Conservation (phyloP, 2,113 vertebrate genomes). For the Urocitellus parryii region DNA sequence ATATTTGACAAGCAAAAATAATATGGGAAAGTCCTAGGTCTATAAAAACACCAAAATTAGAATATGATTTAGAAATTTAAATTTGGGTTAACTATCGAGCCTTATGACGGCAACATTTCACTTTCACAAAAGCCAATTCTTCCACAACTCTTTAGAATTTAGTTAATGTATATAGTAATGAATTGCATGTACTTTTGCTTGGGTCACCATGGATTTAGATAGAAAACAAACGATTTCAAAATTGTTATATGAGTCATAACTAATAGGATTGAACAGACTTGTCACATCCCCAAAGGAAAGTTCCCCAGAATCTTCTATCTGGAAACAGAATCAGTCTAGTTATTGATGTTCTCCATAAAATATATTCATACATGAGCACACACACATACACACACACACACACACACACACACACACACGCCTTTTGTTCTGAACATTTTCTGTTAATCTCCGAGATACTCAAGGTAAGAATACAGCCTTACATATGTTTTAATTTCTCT, state of each 20-base stretch:
- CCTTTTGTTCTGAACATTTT: neutral
- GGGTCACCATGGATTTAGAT: neutral
- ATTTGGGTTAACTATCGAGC: conserved; percentile 13
- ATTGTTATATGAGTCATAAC: conserved; percentile 13
- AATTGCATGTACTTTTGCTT: neutral
- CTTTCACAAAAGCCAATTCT: neutral
- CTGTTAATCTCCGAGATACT: neutral
- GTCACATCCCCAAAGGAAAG: neutral
- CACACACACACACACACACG: neutral
- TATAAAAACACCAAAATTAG: conserved; percentile 34
- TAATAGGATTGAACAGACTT: neutral
- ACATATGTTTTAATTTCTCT: conserved; percentile 6
- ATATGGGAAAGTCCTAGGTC: neutral
- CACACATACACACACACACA: too few relatives aligned
- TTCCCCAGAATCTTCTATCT: neutral
- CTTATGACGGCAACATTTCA: neutral
- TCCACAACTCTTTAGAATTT: neutral
- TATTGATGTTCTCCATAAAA: neutral
- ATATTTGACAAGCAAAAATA: conserved; percentile 35
- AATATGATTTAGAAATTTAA: conserved; percentile 10
- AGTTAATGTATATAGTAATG: neutral
- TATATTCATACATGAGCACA: accelerated
- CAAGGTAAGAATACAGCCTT: neutral
- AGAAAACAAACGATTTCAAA: conserved; percentile 1
- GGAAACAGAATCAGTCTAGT: conserved; percentile 16